These are phyloP conservation scores for Drosophila biarmipes DNA, from an alignment of 1,140 invertebrate genomes.

Conservation along the genomic window DNA sequence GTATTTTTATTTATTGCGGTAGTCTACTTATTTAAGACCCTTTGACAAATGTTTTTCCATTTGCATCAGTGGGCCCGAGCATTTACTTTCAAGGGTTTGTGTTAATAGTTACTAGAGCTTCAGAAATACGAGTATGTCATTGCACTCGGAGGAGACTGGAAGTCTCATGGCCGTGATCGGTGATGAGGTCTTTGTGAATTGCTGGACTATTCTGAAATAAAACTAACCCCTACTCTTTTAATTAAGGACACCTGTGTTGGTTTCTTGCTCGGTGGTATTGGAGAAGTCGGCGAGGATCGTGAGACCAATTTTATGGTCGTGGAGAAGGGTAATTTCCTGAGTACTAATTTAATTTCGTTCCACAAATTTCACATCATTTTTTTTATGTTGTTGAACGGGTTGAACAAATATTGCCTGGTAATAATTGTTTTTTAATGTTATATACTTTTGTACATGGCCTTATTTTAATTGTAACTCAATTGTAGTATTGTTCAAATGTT, in stretches of 20 bases:
- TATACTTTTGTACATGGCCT: no score
- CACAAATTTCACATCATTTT: no score
- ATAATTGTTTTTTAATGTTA: no score
- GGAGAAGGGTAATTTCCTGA: slow-evolving; percentile 92
- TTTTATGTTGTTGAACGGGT: no score
- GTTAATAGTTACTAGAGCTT: neutral
- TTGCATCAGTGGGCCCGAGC: neutral
- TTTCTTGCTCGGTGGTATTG: slow-evolving; percentile 98
- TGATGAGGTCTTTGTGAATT: slow-evolving; percentile 47
- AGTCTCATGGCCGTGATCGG: slow-evolving; percentile 63
- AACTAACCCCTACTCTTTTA: neutral
- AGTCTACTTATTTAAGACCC: slow-evolving; percentile 3
- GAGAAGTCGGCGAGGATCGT: slow-evolving; percentile 98
- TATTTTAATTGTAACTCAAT: no score
- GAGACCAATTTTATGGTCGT: slow-evolving; percentile 99
- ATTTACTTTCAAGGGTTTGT: slow-evolving; percentile 1
- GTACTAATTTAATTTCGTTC: no score
- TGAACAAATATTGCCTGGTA: no score
- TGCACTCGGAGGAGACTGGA: slow-evolving; percentile 4
- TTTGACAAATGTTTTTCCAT: neutral
- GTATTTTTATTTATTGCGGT: neutral
- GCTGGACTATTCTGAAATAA: neutral
- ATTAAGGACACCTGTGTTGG: slow-evolving; percentile 98
- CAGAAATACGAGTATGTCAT: slow-evolving; percentile 48
- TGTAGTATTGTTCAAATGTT: no score